Conservation (phyloP, 2,113 vertebrate genomes). For the Turdus rufiventris region DNA sequence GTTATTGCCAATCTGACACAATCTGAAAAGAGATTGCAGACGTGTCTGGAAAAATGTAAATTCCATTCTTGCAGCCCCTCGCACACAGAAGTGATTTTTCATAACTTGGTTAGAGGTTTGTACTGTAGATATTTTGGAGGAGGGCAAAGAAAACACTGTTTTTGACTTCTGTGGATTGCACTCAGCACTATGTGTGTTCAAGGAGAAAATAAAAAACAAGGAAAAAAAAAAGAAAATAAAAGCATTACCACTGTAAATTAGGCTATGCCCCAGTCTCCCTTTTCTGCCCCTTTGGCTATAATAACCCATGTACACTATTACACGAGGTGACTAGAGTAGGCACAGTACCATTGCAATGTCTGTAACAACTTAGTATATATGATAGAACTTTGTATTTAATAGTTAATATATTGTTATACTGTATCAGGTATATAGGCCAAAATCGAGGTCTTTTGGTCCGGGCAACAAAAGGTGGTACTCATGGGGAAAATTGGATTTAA, state of each 20-base stretch:
- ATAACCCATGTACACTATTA: conserved; percentile 62
- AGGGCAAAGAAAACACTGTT: conserved; percentile 31
- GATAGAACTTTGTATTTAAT: conserved; percentile 71
- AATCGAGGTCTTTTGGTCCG: conserved; percentile 32
- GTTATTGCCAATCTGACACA: conserved; percentile 30
- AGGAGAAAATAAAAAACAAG: not conserved
- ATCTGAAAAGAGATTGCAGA: not conserved
- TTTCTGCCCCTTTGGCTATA: conserved; percentile 51
- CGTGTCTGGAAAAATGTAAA: not conserved
- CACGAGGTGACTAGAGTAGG: conserved; percentile 65
- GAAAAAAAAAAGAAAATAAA: not conserved
- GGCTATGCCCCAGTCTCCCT: conserved; percentile 43
- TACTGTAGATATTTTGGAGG: conserved; percentile 51
- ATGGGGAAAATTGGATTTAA: conserved; percentile 44
- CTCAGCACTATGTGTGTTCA: conserved; percentile 46
- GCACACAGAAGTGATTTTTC: conserved; percentile 40
- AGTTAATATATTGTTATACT: conserved; percentile 67
- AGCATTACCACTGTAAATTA: conserved; percentile 50
- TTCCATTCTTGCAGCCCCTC: conserved; percentile 47
- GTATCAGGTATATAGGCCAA: conserved; percentile 59
- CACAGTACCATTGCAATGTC: conserved; percentile 64
- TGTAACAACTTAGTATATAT: conserved; percentile 65
- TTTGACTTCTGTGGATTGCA: conserved; percentile 65
- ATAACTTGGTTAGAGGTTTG: conserved; percentile 37
- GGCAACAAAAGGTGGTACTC: conserved; percentile 58